These are phyloP conservation scores for Morus bassanus DNA, from an alignment of 2,797 vertebrate species.

Conservation along the genomic window DNA sequence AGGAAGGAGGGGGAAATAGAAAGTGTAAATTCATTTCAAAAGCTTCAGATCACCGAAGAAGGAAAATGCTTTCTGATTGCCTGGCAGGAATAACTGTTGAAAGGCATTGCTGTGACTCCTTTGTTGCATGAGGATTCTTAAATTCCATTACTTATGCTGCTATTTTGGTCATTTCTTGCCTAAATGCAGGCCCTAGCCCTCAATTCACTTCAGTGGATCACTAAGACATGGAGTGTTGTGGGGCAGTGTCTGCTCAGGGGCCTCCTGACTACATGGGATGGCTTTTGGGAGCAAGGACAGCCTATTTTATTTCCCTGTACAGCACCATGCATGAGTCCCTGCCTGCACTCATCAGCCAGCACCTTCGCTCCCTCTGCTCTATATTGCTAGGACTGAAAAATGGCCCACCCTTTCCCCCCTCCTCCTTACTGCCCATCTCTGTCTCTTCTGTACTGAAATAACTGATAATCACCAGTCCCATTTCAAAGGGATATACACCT, in stretches of 20 bases:
- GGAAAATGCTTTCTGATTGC: background rate
- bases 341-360: background rate
- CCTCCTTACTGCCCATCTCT: background rate
- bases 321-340: background rate
- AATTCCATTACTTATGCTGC: background rate
- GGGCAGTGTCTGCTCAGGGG: background rate
- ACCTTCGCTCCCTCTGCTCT: background rate
- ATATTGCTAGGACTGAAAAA: background rate
- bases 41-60: background rate
- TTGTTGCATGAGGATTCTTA: background rate
- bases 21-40: background rate
- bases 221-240: background rate
- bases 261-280: rapidly evolving
- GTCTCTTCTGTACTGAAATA: background rate
- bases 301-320: background rate
- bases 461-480: background rate
- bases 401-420: background rate
- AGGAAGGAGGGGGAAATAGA: background rate
- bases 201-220: background rate
- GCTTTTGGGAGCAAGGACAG: background rate
- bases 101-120: background rate
- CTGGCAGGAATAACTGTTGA: background rate
- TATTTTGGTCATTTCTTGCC: background rate
- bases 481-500: background rate
- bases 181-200: background rate